Percentiles rank a stretch among this genome's conserved stretches.
Evolutionary conservation across 2,888 invertebrate genomes (phyloP).

Genomic region (Trichopria drosophilae): DNA sequence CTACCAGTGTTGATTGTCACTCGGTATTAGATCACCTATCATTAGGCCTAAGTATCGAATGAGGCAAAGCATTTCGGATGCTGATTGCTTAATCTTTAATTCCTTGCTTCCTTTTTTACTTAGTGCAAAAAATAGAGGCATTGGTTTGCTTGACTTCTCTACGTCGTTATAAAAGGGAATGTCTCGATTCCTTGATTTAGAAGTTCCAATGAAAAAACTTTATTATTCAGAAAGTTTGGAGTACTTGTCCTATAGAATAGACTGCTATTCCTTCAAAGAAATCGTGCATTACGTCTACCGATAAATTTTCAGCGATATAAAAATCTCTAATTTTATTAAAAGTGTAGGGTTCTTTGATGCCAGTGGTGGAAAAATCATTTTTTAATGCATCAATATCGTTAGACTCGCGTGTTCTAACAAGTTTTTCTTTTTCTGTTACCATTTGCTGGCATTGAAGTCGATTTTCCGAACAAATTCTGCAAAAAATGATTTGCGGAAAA

Average conservation of each 20-base stretch:
- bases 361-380: conserved; percentile 25
- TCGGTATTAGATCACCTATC: too few species aligned
- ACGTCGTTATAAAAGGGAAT: conserved; percentile 25
- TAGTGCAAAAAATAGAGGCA: conserved; percentile 26
- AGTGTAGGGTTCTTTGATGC: conserved; percentile 29
- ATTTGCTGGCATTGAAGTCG: conserved; percentile 28
- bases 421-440: conserved; percentile 22
- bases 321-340: conserved; percentile 29
- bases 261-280: conserved; percentile 25
- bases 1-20: too few species aligned
- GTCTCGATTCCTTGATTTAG: conserved; percentile 24
- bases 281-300: conserved; percentile 28
- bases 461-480: conserved; percentile 30
- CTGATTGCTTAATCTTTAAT: too few species aligned
- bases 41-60: too few species aligned
- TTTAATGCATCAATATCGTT: conserved; percentile 26
- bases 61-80: too few species aligned
- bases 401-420: conserved; percentile 28
- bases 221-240: conserved; percentile 20
- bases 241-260: conserved; percentile 26
- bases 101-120: too few species aligned
- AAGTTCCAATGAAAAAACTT: conserved; percentile 23
- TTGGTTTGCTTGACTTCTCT: conserved; percentile 26
- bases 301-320: conserved; percentile 26
- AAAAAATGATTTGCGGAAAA: conserved; percentile 28